Evolutionary conservation across 2,113 vertebrate genomes (phyloP).

Genomic region (Poicephalus gulielmi): DNA sequence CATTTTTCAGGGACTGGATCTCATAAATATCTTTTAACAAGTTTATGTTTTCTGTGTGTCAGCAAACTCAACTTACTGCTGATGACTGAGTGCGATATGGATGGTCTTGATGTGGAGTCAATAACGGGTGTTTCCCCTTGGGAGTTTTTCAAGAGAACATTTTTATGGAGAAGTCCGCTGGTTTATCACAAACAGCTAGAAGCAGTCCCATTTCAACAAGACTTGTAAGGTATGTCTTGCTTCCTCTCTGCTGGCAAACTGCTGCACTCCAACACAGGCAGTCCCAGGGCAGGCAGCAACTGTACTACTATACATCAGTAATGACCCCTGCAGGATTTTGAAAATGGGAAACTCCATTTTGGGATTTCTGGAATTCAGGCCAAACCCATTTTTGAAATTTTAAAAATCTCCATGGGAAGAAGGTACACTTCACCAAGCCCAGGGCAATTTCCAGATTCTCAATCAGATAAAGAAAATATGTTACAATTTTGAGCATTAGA

Average conservation of each 20-base stretch:
- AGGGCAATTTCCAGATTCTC: not conserved
- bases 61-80: not conserved
- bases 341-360: not conserved
- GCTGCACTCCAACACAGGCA: not conserved
- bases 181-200: not conserved
- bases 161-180: not conserved
- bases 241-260: not conserved
- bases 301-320: not conserved
- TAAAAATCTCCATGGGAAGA: not conserved
- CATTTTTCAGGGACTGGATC: not conserved
- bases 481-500: not conserved
- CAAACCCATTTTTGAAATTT: not conserved
- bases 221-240: not conserved
- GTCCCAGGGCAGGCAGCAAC: not conserved
- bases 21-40: not conserved
- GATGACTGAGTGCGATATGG: not conserved
- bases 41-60: not conserved
- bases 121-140: not conserved
- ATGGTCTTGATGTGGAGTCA: not conserved
- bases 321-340: not conserved
- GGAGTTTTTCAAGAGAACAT: not conserved
- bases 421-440: not conserved
- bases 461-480: not conserved
- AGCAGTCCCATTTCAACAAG: not conserved
- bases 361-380: not conserved